These are phyloP conservation scores for Lithodes maja DNA, from an alignment of 2,888 invertebrate genomes.

Conservation along the genomic window DNA sequence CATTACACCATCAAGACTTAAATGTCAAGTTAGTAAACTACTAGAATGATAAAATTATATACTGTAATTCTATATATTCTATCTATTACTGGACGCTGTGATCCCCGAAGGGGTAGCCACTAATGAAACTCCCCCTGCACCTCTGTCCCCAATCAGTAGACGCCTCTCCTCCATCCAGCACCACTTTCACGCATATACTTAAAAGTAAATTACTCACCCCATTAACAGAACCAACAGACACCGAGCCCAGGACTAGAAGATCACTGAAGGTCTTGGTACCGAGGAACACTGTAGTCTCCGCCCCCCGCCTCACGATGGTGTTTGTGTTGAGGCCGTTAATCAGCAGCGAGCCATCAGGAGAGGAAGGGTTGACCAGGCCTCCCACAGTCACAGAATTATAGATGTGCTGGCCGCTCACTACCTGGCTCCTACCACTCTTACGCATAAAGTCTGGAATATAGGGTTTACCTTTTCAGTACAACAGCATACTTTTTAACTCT, in stretches of 20 bases:
- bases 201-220: conserved; percentile 34
- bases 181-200: no score
- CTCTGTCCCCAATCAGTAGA: no score
- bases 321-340: conserved; percentile 39
- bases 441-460: conserved; percentile 43
- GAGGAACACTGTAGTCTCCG: conserved; percentile 28
- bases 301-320: conserved; percentile 34
- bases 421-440: conserved; percentile 22
- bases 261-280: conserved; percentile 28
- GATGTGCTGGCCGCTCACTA: conserved; percentile 31
- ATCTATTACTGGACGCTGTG: no score
- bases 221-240: conserved; percentile 23
- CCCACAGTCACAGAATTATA: conserved; percentile 9
- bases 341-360: neutral
- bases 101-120: no score
- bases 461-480: no score
- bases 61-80: no score
- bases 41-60: no score
- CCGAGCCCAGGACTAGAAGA: neutral
- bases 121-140: no score
- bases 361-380: neutral
- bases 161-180: no score
- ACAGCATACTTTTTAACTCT: no score
- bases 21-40: no score
- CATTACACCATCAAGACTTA: no score